Evolutionary conservation across 1,140 invertebrate genomes (phyloP).

Genomic region (Cepaea nemoralis): DNA sequence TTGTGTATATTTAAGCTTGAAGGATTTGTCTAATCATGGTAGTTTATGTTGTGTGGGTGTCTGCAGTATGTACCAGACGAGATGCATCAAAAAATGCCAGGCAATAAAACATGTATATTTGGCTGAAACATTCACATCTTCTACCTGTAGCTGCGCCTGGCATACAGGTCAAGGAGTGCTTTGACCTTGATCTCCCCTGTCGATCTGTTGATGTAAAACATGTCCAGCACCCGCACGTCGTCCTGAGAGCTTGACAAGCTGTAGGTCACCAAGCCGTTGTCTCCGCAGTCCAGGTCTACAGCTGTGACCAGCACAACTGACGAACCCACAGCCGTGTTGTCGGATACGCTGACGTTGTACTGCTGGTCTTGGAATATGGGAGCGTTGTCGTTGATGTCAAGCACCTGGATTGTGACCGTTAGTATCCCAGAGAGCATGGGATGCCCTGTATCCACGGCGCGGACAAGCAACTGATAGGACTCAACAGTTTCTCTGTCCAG

Average conservation of each 20-base stretch:
- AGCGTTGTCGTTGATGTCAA: slow-evolving; percentile 92
- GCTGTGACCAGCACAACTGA: slow-evolving; percentile 82
- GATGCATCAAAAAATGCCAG: too few relatives aligned
- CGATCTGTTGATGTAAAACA: slow-evolving; percentile 54
- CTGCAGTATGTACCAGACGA: too few relatives aligned
- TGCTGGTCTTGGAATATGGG: slow-evolving; percentile 74
- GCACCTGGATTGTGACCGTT: slow-evolving; percentile 56
- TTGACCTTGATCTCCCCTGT: slow-evolving; percentile 54
- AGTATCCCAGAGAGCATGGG: slow-evolving; percentile 76
- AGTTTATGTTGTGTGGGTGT: too few relatives aligned
- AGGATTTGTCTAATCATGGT: too few relatives aligned
- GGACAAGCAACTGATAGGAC: slow-evolving; percentile 89
- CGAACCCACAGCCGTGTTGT: slow-evolving; percentile 48
- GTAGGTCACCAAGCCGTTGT: slow-evolving; percentile 92
- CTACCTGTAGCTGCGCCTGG: slow-evolving; percentile 46
- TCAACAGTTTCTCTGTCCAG: slow-evolving; percentile 90
- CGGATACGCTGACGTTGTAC: slow-evolving; percentile 55
- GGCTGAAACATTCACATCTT: background rate
- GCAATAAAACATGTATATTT: too few relatives aligned
- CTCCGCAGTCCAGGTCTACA: slow-evolving; percentile 91
- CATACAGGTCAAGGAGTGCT: slow-evolving; percentile 48
- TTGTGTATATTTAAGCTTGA: too few relatives aligned
- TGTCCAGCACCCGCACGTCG: slow-evolving; percentile 44
- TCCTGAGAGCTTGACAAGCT: slow-evolving; percentile 74
- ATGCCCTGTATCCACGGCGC: slow-evolving; percentile 88